These are phyloP conservation scores for Drosophila baimaii DNA, from an alignment of 1,140 invertebrate species.

Conservation along the genomic window DNA sequence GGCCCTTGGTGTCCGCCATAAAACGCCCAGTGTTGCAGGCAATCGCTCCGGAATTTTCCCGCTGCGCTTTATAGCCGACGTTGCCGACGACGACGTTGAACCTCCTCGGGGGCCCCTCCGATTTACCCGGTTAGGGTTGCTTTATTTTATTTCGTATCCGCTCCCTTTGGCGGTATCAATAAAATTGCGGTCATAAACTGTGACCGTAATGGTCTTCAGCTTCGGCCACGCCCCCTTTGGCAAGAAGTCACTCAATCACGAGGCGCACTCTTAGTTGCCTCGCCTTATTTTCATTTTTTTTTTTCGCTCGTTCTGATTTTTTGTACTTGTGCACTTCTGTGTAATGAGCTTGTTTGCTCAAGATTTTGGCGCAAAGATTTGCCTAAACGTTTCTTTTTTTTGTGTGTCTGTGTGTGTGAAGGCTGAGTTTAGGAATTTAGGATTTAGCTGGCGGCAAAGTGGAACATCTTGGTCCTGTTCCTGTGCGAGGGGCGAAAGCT, in stretches of 20 bases:
- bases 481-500: background rate
- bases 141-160: constrained; percentile 48
- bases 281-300: constrained; percentile 25
- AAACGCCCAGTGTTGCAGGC: constrained; percentile 44
- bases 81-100: constrained; percentile 13
- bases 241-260: constrained; percentile 68
- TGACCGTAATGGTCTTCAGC: constrained; percentile 42
- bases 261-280: constrained; percentile 47
- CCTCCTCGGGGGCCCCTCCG: constrained; percentile 42
- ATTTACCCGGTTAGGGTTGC: constrained; percentile 32
- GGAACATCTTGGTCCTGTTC: constrained; percentile 54
- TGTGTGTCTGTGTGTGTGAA: background rate
- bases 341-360: constrained; percentile 75
- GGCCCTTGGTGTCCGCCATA: constrained; percentile 50
- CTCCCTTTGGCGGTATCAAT: constrained; percentile 78
- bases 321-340: constrained; percentile 2
- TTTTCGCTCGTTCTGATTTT: constrained; percentile 4
- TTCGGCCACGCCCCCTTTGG: constrained; percentile 53
- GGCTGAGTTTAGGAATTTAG: background rate
- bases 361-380: constrained; percentile 72
- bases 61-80: constrained; percentile 42
- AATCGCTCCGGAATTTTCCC: constrained; percentile 22
- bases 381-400: constrained; percentile 56
- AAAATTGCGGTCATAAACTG: constrained; percentile 77
- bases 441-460: constrained; percentile 39